Conservation (phyloP, 2,113 vertebrate species). For the Chauna torquata region DNA sequence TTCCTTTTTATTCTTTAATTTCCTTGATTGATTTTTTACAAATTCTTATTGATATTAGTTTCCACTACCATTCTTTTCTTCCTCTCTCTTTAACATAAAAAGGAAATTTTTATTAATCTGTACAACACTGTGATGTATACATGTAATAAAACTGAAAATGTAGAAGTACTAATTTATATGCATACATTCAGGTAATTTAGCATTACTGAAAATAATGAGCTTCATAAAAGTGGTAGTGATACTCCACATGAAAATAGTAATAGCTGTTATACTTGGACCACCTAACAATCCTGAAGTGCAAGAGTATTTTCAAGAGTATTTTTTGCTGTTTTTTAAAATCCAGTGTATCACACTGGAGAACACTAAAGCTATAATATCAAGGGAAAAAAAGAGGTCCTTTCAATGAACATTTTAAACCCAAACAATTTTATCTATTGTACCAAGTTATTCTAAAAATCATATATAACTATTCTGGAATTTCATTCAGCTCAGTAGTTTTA, state of each 20-base stretch:
- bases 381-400: not conserved
- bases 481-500: not conserved
- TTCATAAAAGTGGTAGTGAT: not conserved
- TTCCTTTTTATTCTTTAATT: slow-evolving; percentile 23
- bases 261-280: not conserved
- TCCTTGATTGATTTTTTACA: not conserved
- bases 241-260: not conserved
- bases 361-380: not conserved
- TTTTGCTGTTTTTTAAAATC: not conserved
- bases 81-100: slow-evolving; percentile 3
- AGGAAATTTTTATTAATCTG: not conserved
- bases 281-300: not conserved
- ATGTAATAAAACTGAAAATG: slow-evolving; percentile 41
- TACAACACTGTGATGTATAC: not conserved
- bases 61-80: not conserved
- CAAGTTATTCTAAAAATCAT: not conserved
- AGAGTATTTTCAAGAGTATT: not conserved
- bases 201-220: slow-evolving; percentile 20
- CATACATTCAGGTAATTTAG: slow-evolving; percentile 8
- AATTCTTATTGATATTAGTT: slow-evolving; percentile 32
- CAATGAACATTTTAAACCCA: not conserved
- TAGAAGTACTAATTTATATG: slow-evolving; percentile 14
- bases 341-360: not conserved
- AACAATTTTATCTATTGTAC: not conserved
- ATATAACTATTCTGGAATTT: not conserved